Evolutionary conservation across 2,888 invertebrate genomes (phyloP).

Genomic region (Hermodice carunculata): DNA sequence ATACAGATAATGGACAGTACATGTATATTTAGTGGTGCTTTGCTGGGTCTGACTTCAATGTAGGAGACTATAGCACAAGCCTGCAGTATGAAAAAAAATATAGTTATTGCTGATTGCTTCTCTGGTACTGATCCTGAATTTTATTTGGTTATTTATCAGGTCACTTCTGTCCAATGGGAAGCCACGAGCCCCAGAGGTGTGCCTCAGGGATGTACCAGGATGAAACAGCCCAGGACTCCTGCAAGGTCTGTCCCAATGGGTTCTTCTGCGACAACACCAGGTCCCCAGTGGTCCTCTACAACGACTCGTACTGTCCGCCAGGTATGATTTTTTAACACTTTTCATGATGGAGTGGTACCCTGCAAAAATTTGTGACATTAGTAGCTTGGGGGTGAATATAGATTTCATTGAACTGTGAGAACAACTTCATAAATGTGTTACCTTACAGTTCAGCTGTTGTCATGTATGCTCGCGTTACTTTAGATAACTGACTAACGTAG

Average conservation of each 20-base stretch:
- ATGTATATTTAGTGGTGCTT: no score
- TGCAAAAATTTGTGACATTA: no score
- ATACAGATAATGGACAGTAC: no score
- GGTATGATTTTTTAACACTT: slow-evolving; percentile 48
- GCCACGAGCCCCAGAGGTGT: slow-evolving; percentile 57
- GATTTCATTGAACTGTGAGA: no score
- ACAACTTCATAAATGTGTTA: no score
- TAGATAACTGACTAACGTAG: no score
- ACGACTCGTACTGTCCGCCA: slow-evolving; percentile 55
- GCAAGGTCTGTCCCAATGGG: slow-evolving; percentile 61
- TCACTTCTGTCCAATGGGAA: slow-evolving; percentile 58
- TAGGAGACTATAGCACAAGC: no score
- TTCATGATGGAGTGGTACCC: background rate
- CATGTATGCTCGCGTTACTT: no score
- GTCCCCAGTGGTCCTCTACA: slow-evolving; percentile 61
- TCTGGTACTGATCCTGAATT: background rate
- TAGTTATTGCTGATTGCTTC: background rate
- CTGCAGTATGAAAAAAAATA: no score
- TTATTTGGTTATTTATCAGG: slow-evolving; percentile 43
- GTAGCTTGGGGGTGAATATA: no score
- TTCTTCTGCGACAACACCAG: slow-evolving; percentile 63
- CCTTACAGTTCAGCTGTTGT: no score
- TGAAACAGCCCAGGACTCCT: slow-evolving; percentile 51
- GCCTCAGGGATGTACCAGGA: slow-evolving; percentile 63
- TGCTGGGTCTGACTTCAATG: no score